Percentiles rank a stretch among this genome's conserved stretches.
phyloP scores from a whole-genome alignment of 2,113 vertebrate genomes.

The Odobenus rosmarus region DNA sequence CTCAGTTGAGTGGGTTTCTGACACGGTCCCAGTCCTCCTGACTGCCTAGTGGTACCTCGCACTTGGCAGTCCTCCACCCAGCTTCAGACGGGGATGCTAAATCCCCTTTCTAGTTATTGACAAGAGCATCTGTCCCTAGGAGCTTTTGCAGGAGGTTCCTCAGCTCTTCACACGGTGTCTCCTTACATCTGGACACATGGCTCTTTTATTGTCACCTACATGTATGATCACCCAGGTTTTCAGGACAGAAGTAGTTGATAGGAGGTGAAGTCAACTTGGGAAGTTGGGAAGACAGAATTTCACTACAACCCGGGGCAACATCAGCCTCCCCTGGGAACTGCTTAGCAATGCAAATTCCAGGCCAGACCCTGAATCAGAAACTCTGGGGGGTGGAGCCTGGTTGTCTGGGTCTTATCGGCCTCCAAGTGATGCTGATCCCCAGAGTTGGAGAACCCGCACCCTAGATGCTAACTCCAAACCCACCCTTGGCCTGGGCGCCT shows the following conservation, averaged over 20 bases:
- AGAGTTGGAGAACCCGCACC: not conserved
- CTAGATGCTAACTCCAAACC: not conserved
- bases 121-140: not conserved
- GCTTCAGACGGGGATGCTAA: not conserved
- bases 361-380: not conserved
- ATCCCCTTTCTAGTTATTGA: not conserved
- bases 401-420: not conserved
- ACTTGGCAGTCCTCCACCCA: accelerated
- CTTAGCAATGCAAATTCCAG: not conserved
- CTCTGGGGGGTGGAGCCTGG: not conserved
- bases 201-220: not conserved
- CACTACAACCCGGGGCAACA: not conserved
- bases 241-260: not conserved
- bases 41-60: not conserved
- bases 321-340: not conserved
- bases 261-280: not conserved
- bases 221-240: not conserved
- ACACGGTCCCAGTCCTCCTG: no score
- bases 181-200: not conserved
- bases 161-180: not conserved
- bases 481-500: not conserved
- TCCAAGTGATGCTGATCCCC: not conserved
- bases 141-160: not conserved
- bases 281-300: not conserved
- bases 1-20: not conserved